Base-by-base conservation (phyloP, 2,888 invertebrate species). In the Acanthococcus lagerstroemiae region DNA sequence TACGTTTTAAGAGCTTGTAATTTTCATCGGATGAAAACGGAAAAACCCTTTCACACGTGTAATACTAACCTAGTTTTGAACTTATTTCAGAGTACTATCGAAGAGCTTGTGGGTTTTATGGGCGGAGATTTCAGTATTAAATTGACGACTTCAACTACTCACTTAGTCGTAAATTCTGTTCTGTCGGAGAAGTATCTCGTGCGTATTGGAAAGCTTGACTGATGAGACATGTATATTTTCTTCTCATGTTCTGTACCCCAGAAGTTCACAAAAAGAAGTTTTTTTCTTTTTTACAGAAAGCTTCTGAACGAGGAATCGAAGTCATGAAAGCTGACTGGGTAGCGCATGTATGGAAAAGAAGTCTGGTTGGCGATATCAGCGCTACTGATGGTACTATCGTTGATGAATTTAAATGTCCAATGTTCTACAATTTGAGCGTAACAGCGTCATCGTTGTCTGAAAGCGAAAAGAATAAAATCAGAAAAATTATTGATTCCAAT, bases 291-390 rank as follows among this genome's bases (percentile, higher is more conserved):
- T 61, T 19, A 12, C 73, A 88, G 86, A 84, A 83, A 76, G 89
- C 90, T 17, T 79, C 82, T 25, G 82, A 83, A 72, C 78, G 78
- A 71, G 81, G 82, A 60, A 81, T 87, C 67, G 84, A 86, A 27
- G 80, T 94, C 9, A 87, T 94, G 85, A 80, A 82, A 4, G 81
- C 83, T 7, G 80, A 83, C 17, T 95, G 95, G 94, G 79, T 95
- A 0, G 79, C 84, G 37, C 83, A 83, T 0, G 86, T 93, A 0
- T 95, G 93, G 93, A 78, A 85, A 15, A 78, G 80, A 2, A 87
- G 88, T 61, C 78, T 84, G 50, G 77, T 75, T 0, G 77, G 80
- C 60, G 84, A 83, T 70, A 48, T 68, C 19, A 66, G 69, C 44
- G 88, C 85, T 0, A 78, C 81, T 1, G 50, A 61, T 0, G 85